A percentile compares a stretch with the other conserved stretches of the same genome.
These are phyloP conservation scores for Cordylochernes scorpioides DNA, from an alignment of 2,888 invertebrate species.

Conservation along the genomic window DNA sequence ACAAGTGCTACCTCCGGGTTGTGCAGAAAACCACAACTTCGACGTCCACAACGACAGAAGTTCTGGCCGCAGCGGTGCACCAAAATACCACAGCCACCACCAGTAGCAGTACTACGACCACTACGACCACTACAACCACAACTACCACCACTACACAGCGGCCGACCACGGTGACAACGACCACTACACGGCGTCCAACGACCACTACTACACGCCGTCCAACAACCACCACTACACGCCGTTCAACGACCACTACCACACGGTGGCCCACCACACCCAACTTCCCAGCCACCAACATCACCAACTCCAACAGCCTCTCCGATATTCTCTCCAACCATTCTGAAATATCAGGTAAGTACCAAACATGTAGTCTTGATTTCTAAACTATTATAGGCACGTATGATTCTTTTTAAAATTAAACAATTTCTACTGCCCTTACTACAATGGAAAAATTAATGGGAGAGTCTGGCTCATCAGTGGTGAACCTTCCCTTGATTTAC, in stretches of 20 bases:
- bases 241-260: too few relatives aligned
- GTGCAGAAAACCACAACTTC: conserved; percentile 2
- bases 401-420: too few relatives aligned
- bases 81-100: too few relatives aligned
- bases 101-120: conserved; percentile 7
- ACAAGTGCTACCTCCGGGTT: conserved; percentile 3
- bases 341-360: not conserved
- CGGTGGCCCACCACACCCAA: too few relatives aligned
- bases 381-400: too few relatives aligned
- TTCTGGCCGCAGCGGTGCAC: not conserved
- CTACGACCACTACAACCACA: conserved; percentile 8
- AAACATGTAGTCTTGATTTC: too few relatives aligned
- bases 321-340: not conserved
- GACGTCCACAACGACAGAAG: conserved; percentile 6
- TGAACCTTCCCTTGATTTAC: too few relatives aligned
- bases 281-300: conserved; percentile 2
- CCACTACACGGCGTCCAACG: conserved; percentile 2
- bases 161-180: conserved; percentile 5
- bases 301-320: not conserved
- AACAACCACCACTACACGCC: conserved; percentile 3
- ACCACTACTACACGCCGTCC: conserved; percentile 3
- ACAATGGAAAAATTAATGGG: too few relatives aligned
- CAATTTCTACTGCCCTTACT: too few relatives aligned
- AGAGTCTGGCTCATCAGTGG: too few relatives aligned
- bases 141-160: conserved; percentile 12